A percentile compares a stretch with the other conserved stretches of the same genome.
phyloP scores from a whole-genome alignment of 2,113 vertebrate species.

The Epinephelus moara region DNA sequence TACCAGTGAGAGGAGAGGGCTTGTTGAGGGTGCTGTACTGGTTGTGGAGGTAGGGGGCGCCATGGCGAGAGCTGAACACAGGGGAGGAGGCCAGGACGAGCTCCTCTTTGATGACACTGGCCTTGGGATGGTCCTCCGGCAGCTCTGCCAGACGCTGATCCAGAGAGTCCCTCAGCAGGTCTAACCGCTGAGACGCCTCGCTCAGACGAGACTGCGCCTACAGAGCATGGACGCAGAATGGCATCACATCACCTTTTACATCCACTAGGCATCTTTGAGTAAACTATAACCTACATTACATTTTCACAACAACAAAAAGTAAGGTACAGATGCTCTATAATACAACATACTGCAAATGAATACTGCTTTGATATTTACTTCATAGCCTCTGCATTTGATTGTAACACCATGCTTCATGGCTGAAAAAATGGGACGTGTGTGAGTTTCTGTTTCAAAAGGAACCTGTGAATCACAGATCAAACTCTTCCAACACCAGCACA shows the following conservation, averaged over 20 bases:
- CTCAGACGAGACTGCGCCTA: conserved; percentile 86
- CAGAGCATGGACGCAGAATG: neutral
- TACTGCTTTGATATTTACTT: neutral
- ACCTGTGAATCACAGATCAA: neutral
- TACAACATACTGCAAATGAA: neutral
- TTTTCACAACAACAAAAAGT: neutral
- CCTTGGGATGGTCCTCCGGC: conserved; percentile 92
- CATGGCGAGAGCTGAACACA: conserved; percentile 86
- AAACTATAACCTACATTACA: neutral
- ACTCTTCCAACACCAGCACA: neutral
- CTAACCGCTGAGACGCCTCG: conserved; percentile 90
- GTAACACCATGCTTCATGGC: neutral
- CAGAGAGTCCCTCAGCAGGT: conserved; percentile 88
- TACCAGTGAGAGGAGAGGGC: conserved; percentile 92
- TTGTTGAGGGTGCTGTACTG: conserved; percentile 93
- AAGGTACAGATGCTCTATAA: too few species aligned
- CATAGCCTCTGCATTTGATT: neutral
- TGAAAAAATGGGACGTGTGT: neutral
- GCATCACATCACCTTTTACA: neutral
- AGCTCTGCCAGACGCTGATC: conserved; percentile 88
- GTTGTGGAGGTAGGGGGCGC: conserved; percentile 87
- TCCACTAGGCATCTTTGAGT: neutral
- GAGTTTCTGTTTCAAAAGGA: neutral
- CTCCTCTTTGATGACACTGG: conserved; percentile 89
- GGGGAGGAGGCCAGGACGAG: conserved; percentile 86